Evolutionary conservation across 92 coral and sea anemone genomes (phyloP), one percentile per base, ranked within the genome.

Genomic region (Epizoanthus fatuus): DNA sequence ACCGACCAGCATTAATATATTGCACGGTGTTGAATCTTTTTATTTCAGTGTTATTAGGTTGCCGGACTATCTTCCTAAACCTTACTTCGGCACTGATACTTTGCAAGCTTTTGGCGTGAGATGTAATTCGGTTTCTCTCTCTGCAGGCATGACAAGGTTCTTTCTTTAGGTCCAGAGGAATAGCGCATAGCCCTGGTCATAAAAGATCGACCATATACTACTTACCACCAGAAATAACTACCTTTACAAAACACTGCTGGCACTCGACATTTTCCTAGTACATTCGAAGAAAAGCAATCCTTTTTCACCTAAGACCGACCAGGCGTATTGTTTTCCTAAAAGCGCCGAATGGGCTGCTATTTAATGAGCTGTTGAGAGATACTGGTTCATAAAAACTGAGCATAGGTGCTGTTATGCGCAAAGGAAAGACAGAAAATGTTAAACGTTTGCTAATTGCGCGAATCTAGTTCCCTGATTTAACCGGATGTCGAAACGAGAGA

Each of bases 331-430:
- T 56, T 75, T 77, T 22, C 29, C 4, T 42, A 12, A 17, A 42
- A 7, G 58, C 57, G 69, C 63, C 69, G 49, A 59, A 58, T 64
- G 63, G 69, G 15, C 80, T 77, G 47, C 35, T 59, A 42, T 76
- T 76, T 59, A 76, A 59, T 59, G 22, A 76, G 16, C 54, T 59
- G 81, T 38, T 59, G 69, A 76, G n/a, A 77, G 82, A 60, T 53
- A 62, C 22, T 38, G 57, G 65, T 40, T 58, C 79, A 73, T 42
- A 54, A 54, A 32, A 39, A 12, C 15, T 42, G 37, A 35, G 15
- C 12, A 12, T 16, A 77, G 62, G 19, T 54, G 57, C 44, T 20
- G 15, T 32, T 4, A 64, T 32, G 16, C 70, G 63, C 58, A 77
- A 19, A 39, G 42, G 22, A 60, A 77, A 59, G 57, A 57, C 22